Conservation (phyloP, 2,113 vertebrate genomes). For the Pseudorasbora parva region DNA sequence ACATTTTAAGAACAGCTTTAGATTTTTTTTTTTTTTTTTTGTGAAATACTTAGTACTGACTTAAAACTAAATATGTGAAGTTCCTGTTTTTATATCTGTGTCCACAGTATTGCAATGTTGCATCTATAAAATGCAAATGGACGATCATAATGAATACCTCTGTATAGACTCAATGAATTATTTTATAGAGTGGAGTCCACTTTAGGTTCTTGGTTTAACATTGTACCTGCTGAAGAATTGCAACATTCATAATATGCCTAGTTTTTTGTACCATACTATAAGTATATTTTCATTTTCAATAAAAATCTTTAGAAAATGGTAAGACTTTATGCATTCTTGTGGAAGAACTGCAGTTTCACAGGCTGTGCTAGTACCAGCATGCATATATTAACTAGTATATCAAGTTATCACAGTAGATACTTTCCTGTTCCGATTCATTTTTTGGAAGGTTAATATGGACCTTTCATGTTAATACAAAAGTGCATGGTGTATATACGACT, state of each 20-base stretch:
- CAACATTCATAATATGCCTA: constrained; percentile 25
- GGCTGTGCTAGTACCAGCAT: neutral
- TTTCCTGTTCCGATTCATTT: too few species aligned
- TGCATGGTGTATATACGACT: neutral
- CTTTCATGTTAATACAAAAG: too few species aligned
- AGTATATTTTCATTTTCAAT: constrained; percentile 78
- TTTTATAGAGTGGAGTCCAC: constrained; percentile 5
- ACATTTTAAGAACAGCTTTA: constrained; percentile 6
- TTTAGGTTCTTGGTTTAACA: constrained; percentile 29
- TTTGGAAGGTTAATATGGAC: neutral
- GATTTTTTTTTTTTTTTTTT: too few species aligned
- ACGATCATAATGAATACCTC: constrained; percentile 41
- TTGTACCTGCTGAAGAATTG: constrained; percentile 26
- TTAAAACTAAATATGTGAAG: constrained; percentile 35
- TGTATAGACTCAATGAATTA: constrained; percentile 17
- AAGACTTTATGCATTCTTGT: too few species aligned
- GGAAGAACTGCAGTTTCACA: neutral
- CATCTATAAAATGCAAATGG: constrained; percentile 30
- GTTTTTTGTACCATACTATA: constrained; percentile 68
- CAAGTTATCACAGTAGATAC: too few species aligned
- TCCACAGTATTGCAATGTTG: constrained; percentile 35
- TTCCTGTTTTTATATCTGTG: constrained; percentile 36
- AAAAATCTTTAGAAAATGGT: constrained; percentile 64
- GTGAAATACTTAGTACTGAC: constrained; percentile 26
- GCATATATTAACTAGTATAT: neutral